phyloP scores from a whole-genome alignment of 1,140 invertebrate genomes.

The Drosophila chauvacae region DNA sequence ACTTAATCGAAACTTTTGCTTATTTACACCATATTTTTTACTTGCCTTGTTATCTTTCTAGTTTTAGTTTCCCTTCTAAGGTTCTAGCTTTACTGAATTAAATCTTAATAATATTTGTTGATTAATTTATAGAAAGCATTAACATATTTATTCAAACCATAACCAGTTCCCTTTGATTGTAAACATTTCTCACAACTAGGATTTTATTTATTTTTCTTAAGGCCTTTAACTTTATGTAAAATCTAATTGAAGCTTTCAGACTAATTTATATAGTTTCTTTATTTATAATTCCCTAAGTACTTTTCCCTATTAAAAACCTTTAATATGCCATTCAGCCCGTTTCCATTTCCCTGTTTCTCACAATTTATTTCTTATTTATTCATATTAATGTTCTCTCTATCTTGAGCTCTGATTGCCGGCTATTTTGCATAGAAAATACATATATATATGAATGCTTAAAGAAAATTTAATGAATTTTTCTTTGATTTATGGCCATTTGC shows the following conservation, averaged over 20 bases:
- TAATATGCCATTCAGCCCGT: background rate
- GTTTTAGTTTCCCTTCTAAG: background rate
- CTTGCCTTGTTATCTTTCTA: background rate
- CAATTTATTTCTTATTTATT: constrained; percentile 10
- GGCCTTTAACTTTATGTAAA: background rate
- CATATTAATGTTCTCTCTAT: constrained; percentile 6
- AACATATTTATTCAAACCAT: background rate
- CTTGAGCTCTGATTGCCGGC: background rate
- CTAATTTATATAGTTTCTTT: constrained; percentile 6
- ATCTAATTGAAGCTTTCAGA: background rate
- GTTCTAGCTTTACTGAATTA: background rate
- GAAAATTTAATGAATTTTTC: constrained; percentile 22
- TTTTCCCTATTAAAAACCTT: background rate
- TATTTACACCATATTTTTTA: constrained; percentile 3
- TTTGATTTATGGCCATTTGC: constrained; percentile 9
- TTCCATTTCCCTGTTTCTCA: constrained; percentile 16
- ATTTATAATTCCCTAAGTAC: background rate
- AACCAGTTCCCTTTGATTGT: constrained; percentile 7
- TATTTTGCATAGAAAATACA: background rate
- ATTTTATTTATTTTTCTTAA: constrained; percentile 3
- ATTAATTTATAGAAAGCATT: constrained; percentile 1
- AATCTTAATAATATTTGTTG: too few relatives aligned
- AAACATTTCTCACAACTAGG: constrained; percentile 9
- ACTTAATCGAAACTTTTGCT: constrained; percentile 10
- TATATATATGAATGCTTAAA: background rate